Base-by-base conservation (phyloP, 2,113 vertebrate genomes). In the Pterocles burchelli region DNA sequence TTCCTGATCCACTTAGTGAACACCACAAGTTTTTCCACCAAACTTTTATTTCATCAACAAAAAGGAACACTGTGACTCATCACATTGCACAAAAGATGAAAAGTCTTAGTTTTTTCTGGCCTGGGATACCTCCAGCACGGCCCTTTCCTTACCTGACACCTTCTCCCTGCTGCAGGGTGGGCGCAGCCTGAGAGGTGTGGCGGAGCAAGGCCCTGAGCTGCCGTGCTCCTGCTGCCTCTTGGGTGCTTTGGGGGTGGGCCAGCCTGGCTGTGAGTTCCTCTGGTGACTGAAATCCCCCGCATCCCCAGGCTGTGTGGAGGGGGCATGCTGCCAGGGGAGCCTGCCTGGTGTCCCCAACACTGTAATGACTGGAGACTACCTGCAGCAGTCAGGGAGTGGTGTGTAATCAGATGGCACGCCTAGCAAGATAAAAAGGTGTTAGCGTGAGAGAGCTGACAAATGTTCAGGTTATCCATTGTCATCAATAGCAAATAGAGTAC, bases 181-280 rank as follows among this genome's bases (percentile, higher is more conserved):
- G 15, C 4, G 31, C 33, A n/a, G 77, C 36, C 7, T 2, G 1
- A 10, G n/a, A 31, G 7, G 55, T 61, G 55, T 9, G 6, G 2
- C 31, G n/a, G 31, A 13, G 33, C 1, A 2, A 52, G 73, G 46
- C 14, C 19, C 52, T 36, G 51, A 68, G 68, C 70, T n/a, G 38
- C 38, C 17, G 7, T 46, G 19, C 38, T 89, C 21, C 29, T 58
- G 54, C 46, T 24, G 10, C 19, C 11, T 21, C 38, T 43, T 0
- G 0, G 0, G 0, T 13, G 6, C 17, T 7, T 10, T 21, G 17
- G 52, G 2, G 17, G 13, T 6, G 1, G 4, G 43, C 22, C 9
- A 13, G 15, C 7, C 20, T 20, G 29, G 33, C n/a, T 19, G 24
- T 13, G 21, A 29, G 2, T 22, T 5, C 24, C 15, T 10, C 20